Evolutionary conservation across 1,140 invertebrate species (phyloP).

Genomic region (Drosophila dunni): DNA sequence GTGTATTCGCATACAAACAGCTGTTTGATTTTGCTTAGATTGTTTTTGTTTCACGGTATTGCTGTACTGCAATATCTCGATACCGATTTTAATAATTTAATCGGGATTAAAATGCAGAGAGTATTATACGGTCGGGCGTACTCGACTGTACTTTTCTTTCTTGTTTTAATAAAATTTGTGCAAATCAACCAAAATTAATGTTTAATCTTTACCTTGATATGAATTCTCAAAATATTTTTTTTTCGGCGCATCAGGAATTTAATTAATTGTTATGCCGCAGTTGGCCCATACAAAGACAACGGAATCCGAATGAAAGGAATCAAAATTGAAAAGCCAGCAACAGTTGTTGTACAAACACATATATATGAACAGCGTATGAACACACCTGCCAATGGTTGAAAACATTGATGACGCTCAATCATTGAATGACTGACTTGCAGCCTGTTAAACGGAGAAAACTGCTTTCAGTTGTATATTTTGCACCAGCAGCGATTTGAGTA

Average conservation of each 20-base stretch:
- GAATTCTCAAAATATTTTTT: background rate
- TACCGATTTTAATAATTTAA: too few relatives aligned
- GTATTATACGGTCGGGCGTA: too few relatives aligned
- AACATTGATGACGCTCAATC: constrained; percentile 57
- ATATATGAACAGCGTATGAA: constrained; percentile 19
- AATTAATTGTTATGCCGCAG: constrained; percentile 37
- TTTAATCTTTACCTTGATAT: constrained; percentile 37
- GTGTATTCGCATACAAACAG: too few relatives aligned
- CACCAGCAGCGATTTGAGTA: constrained; percentile 67
- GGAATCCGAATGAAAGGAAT: constrained; percentile 70
- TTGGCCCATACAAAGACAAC: constrained; percentile 54
- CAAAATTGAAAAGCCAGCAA: constrained; percentile 74
- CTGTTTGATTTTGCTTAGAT: too few relatives aligned
- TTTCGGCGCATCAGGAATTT: constrained; percentile 49
- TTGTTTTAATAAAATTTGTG: too few relatives aligned
- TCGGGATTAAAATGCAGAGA: too few relatives aligned
- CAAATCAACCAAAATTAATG: background rate
- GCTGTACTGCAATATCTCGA: too few relatives aligned
- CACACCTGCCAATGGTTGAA: constrained; percentile 47
- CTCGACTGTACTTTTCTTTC: too few relatives aligned
- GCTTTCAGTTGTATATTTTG: constrained; percentile 50
- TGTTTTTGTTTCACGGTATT: too few relatives aligned
- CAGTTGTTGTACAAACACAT: constrained; percentile 56
- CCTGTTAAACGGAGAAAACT: constrained; percentile 50
- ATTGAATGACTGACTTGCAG: constrained; percentile 70